Base-by-base conservation (phyloP, 2,797 vertebrate genomes). In the Eulemur coronatus region DNA sequence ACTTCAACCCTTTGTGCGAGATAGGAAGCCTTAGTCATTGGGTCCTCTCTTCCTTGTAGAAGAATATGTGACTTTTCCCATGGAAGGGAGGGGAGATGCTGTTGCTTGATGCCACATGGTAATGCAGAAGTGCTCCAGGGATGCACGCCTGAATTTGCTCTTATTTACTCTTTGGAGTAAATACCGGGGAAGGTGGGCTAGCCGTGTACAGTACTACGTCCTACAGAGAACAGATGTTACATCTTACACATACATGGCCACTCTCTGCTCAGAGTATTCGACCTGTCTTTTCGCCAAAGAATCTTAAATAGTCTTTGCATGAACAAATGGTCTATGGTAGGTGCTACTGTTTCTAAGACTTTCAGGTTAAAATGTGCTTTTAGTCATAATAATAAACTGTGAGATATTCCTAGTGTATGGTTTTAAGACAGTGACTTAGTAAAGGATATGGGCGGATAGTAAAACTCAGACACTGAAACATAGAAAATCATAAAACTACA, bases 161-260 rank as follows among this genome's bases (percentile, higher is more conserved):
- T 72, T 18, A 79, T 22, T 76, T 88, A 55, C 26, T 30, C 28
- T 30, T 26, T 73, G 5, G 72, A 20, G 26, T 70, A 52, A n/a
- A n/a, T n/a, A 22, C 46, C 11, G 28, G 38, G 17, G 38, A 7
- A 65, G 17, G 14, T 15, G 10, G 14, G n/a, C 13, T 30, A 22
- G 4, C 43, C 7, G 0, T 43, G 6, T 43, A 7, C 4, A 46
- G 28, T 46, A 22, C 22, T 1, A 18, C 9, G 18, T 28, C 33
- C 38, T 75, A 5, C 35, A 59, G n/a, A 59, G 43, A 17, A 7
- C 2, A 26, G 12, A 7, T 24, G 6, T 30, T 28, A 1, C 1
- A 0, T 52, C 33, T 81, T 26, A 18, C 0, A 17, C 2, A 0
- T n/a, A 24, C 2, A 18, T 4, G 10, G 30, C 2, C 22, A 4